phyloP scores from a whole-genome alignment of 1,140 invertebrate species.

The Micrasema longulum region DNA sequence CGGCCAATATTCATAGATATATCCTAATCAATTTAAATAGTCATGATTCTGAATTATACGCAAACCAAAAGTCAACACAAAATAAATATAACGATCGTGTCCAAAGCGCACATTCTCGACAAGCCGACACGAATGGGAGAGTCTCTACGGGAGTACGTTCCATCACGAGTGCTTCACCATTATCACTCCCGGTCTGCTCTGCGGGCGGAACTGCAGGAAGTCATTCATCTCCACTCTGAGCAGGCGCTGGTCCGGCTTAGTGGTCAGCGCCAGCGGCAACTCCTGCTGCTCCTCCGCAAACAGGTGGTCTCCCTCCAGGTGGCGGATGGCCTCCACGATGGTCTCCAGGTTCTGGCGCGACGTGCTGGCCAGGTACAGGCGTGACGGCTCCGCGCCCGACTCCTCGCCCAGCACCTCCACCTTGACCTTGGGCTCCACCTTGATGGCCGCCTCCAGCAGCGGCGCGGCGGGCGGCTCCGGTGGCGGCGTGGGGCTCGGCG shows the following conservation, averaged over 20 bases:
- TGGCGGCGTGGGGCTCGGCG: constrained; percentile 25
- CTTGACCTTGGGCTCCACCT: constrained; percentile 87
- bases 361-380: constrained; percentile 81
- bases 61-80: constrained; percentile 54
- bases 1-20: constrained; percentile 52
- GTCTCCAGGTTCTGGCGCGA: constrained; percentile 95
- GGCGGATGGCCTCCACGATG: constrained; percentile 96
- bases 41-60: constrained; percentile 53
- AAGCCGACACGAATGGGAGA: constrained; percentile 44
- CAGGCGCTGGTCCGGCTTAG: constrained; percentile 68
- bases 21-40: constrained; percentile 54
- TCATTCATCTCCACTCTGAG: constrained; percentile 74
- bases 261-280: constrained; percentile 81
- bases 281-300: constrained; percentile 80
- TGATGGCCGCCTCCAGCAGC: constrained; percentile 85
- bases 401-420: constrained; percentile 73
- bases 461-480: constrained; percentile 72
- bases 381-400: constrained; percentile 68
- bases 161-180: constrained; percentile 87
- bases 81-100: constrained; percentile 54
- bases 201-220: constrained; percentile 74
- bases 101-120: constrained; percentile 53
- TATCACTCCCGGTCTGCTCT: constrained; percentile 86
- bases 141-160: constrained; percentile 35
- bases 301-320: constrained; percentile 93